These are phyloP conservation scores for Andrena bucephala DNA, from an alignment of 2,888 invertebrate genomes.

Conservation along the genomic window DNA sequence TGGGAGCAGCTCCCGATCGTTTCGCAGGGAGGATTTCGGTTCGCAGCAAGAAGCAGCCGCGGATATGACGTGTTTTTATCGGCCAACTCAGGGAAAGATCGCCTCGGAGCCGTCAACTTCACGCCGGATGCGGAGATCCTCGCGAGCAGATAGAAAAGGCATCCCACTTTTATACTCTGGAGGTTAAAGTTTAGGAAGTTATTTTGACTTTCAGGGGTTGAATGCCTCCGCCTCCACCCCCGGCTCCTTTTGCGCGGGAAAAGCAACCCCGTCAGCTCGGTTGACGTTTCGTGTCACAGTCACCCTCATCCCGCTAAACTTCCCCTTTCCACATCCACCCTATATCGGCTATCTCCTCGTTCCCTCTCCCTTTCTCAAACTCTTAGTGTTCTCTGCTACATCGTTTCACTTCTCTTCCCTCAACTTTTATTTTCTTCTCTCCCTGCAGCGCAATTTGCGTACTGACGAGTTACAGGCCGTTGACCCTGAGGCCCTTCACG, in stretches of 20 bases:
- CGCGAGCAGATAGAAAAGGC: constrained; percentile 79
- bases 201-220: constrained; percentile 79
- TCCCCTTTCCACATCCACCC: constrained; percentile 48
- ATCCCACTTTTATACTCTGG: constrained; percentile 80
- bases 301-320: constrained; percentile 71
- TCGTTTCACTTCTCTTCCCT: constrained; percentile 23
- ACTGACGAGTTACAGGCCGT: background rate
- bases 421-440: background rate
- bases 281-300: constrained; percentile 79
- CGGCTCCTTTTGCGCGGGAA: constrained; percentile 42
- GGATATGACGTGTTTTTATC: constrained; percentile 81
- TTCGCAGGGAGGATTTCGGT: constrained; percentile 51
- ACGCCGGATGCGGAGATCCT: constrained; percentile 76
- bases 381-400: constrained; percentile 26
- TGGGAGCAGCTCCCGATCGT: constrained; percentile 58
- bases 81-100: constrained; percentile 59
- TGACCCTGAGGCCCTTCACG: background rate
- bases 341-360: constrained; percentile 35
- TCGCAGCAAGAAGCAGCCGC: constrained; percentile 65
- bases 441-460: background rate
- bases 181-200: constrained; percentile 82
- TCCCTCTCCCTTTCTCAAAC: constrained; percentile 32
- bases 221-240: constrained; percentile 41
- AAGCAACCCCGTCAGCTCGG: constrained; percentile 73
- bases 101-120: constrained; percentile 63